Percentiles rank a stretch among this genome's conserved stretches.
These are phyloP conservation scores for Dromiciops gliroides DNA, from an alignment of 2,113 vertebrate genomes.

Conservation along the genomic window DNA sequence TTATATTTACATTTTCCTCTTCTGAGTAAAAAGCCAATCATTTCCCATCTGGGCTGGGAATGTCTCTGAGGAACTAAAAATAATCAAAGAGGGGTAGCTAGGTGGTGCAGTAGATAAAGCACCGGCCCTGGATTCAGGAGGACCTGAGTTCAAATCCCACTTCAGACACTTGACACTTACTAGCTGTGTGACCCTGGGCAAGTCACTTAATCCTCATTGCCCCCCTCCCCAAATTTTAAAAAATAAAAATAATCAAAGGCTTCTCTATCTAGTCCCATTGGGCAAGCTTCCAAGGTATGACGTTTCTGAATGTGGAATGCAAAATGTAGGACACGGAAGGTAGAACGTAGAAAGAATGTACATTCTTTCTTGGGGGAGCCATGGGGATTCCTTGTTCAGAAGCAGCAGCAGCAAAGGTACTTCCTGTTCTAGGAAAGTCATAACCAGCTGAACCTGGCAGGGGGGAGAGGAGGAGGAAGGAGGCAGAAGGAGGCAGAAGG, in stretches of 20 bases:
- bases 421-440: not conserved
- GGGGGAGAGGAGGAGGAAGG: not conserved
- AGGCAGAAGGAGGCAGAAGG: not conserved
- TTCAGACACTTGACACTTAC: no score
- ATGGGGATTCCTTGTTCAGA: not conserved
- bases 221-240: no score
- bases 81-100: no score
- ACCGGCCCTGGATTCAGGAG: no score
- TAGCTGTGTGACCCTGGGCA: no score
- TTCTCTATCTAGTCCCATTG: not conserved
- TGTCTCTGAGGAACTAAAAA: not conserved
- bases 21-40: not conserved
- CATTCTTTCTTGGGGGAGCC: not conserved
- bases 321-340: not conserved
- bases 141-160: no score
- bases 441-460: not conserved
- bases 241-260: no score
- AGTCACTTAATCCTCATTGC: no score
- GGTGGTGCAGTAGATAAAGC: no score
- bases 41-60: not conserved
- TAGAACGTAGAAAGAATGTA: not conserved
- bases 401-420: not conserved
- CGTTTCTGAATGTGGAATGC: not conserved
- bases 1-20: not conserved
- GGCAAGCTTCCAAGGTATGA: not conserved